These are phyloP conservation scores for Agapetus fuscipes DNA, from an alignment of 2,888 invertebrate species.

Conservation along the genomic window DNA sequence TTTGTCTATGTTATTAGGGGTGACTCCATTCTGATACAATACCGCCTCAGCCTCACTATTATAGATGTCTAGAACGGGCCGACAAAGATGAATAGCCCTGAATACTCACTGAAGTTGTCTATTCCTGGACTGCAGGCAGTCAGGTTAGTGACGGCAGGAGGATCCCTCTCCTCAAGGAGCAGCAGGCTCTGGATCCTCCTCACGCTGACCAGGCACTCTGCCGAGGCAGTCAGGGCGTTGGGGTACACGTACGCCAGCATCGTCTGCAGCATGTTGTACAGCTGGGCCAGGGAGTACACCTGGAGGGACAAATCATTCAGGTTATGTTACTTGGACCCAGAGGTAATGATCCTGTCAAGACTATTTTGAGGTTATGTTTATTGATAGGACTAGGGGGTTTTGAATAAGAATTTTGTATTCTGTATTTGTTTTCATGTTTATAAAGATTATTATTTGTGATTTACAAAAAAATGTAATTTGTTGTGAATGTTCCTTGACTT, in stretches of 20 bases:
- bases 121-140: neutral
- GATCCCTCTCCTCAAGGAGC: slow-evolving; percentile 31
- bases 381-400: slow-evolving; percentile 30
- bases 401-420: neutral
- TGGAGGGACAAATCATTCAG: slow-evolving; percentile 25
- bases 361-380: slow-evolving; percentile 39
- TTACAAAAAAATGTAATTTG: too few relatives aligned
- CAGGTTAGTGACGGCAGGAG: neutral
- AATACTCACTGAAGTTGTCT: neutral
- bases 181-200: slow-evolving; percentile 49
- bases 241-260: slow-evolving; percentile 49
- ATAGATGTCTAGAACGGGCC: too few relatives aligned
- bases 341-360: slow-evolving; percentile 20
- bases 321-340: too few relatives aligned
- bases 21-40: too few relatives aligned
- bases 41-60: too few relatives aligned
- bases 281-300: slow-evolving; percentile 51
- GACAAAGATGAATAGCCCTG: too few relatives aligned
- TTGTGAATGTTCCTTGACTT: too few relatives aligned
- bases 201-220: slow-evolving; percentile 49
- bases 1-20: too few relatives aligned
- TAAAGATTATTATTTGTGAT: too few relatives aligned
- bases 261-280: slow-evolving; percentile 45
- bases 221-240: slow-evolving; percentile 43
- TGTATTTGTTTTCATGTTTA: too few relatives aligned